Percentiles rank a stretch among this genome's conserved stretches.
phyloP scores from a whole-genome alignment of 2,113 vertebrate species.

The Loxodonta africana region DNA sequence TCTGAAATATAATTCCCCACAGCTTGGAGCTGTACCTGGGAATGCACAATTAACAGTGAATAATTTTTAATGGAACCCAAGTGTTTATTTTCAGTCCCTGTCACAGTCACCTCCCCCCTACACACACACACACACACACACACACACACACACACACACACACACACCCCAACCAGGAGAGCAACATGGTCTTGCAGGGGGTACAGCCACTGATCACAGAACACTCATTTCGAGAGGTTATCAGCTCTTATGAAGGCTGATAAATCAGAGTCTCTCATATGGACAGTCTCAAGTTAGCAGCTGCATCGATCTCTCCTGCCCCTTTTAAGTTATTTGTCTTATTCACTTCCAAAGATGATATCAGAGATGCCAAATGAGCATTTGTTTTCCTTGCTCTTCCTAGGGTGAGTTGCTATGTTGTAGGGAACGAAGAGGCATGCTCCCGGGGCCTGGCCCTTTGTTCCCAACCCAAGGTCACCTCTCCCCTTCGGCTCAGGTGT shows the following conservation, averaged over 20 bases:
- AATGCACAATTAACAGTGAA: conserved; percentile 71
- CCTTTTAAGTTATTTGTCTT: conserved; percentile 85
- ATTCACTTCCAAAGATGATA: conserved; percentile 83
- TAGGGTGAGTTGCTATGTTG: conserved; percentile 51
- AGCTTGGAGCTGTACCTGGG: conserved; percentile 11
- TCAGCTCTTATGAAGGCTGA: conserved; percentile 81
- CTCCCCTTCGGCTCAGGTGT: conserved; percentile 46
- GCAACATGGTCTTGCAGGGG: conserved; percentile 68
- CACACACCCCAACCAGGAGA: neutral
- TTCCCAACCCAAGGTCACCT: conserved; percentile 81
- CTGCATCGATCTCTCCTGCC: conserved; percentile 77
- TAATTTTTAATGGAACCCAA: conserved; percentile 62
- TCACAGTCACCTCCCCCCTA: conserved; percentile 17
- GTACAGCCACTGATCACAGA: conserved; percentile 69
- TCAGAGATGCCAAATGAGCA: conserved; percentile 84
- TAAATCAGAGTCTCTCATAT: conserved; percentile 82
- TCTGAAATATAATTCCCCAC: conserved; percentile 52
- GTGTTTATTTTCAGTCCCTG: conserved; percentile 57
- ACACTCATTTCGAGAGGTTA: conserved; percentile 80
- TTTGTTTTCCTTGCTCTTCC: conserved; percentile 79
- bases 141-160: too few relatives aligned
- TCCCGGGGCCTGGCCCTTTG: conserved; percentile 68
- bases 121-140: too few relatives aligned
- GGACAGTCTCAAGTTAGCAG: conserved; percentile 81
- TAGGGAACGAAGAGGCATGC: conserved; percentile 38